Evolutionary conservation across 2,113 vertebrate genomes (phyloP).

Genomic region (Pangasianodon gigas): DNA sequence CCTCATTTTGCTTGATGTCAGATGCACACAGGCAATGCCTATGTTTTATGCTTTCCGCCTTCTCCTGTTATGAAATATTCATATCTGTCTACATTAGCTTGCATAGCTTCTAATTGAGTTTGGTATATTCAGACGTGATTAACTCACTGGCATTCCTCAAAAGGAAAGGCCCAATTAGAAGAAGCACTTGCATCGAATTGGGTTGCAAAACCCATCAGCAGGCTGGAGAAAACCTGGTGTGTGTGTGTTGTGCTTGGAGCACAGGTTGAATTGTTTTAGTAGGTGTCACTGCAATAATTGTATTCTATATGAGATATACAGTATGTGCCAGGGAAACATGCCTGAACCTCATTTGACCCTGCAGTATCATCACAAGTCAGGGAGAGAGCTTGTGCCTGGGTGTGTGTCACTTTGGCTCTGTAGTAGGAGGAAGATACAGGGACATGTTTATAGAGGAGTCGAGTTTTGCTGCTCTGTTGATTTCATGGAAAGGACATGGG

Average conservation of each 20-base stretch:
- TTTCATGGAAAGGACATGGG: conserved; percentile 46
- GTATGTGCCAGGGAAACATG: conserved; percentile 47
- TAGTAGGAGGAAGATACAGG: conserved; percentile 68
- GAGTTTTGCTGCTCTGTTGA: conserved; percentile 67
- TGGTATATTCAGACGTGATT: conserved; percentile 75
- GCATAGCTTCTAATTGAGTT: conserved; percentile 74
- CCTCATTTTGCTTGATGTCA: conserved; percentile 49
- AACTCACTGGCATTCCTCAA: conserved; percentile 76
- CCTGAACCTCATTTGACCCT: conserved; percentile 69
- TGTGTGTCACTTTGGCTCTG: conserved; percentile 71
- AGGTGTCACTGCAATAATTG: neutral
- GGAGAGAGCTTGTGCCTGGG: conserved; percentile 61
- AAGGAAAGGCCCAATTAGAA: conserved; percentile 74
- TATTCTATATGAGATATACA: neutral
- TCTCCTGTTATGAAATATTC: conserved; percentile 60
- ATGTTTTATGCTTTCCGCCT: conserved; percentile 56
- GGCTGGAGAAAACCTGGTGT: conserved; percentile 64
- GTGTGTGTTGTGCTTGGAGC: neutral
- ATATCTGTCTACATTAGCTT: conserved; percentile 71
- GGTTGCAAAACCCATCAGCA: conserved; percentile 66
- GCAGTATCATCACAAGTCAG: conserved; percentile 69
- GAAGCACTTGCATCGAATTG: conserved; percentile 68
- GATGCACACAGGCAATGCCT: conserved; percentile 32
- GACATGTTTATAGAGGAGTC: conserved; percentile 69
- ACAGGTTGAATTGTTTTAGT: conserved; percentile 10